Conservation (phyloP, 2,113 vertebrate genomes). For the Zootoca vivipara region DNA sequence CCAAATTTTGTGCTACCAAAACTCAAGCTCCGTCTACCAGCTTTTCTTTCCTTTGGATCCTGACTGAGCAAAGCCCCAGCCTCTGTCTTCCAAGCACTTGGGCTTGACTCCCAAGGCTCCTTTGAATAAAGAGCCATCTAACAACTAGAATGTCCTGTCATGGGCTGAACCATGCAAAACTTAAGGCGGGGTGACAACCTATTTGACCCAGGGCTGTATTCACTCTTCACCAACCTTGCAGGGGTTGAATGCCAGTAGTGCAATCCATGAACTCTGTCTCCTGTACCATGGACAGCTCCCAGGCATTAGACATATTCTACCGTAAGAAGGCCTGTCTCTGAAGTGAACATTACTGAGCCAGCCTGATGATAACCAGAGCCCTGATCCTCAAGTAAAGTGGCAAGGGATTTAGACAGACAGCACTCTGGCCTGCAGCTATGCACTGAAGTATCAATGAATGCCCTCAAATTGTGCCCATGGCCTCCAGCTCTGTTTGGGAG, state of each 20-base stretch:
- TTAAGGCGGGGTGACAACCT: neutral
- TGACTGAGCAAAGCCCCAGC: neutral
- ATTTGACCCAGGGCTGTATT: no score
- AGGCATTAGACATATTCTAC: neutral
- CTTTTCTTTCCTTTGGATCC: neutral
- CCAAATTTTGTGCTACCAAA: no score
- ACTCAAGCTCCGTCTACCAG: neutral
- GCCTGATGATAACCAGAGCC: neutral
- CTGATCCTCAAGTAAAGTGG: neutral
- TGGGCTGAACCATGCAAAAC: neutral
- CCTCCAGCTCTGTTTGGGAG: neutral
- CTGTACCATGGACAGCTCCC: constrained; percentile 14
- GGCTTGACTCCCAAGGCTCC: neutral
- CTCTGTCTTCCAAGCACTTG: neutral
- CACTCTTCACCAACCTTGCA: no score
- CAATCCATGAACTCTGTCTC: neutral
- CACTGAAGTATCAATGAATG: neutral
- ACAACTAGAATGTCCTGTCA: no score
- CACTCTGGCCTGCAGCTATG: neutral
- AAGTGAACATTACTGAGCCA: neutral
- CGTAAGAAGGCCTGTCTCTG: neutral
- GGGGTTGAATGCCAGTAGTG: no score
- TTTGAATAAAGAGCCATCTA: neutral
- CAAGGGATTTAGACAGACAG: neutral
- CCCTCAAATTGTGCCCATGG: neutral